Percentiles rank a stretch among this genome's conserved stretches.
Evolutionary conservation across 2,797 vertebrate genomes (phyloP).

Genomic region (Acanthopagrus latus): DNA sequence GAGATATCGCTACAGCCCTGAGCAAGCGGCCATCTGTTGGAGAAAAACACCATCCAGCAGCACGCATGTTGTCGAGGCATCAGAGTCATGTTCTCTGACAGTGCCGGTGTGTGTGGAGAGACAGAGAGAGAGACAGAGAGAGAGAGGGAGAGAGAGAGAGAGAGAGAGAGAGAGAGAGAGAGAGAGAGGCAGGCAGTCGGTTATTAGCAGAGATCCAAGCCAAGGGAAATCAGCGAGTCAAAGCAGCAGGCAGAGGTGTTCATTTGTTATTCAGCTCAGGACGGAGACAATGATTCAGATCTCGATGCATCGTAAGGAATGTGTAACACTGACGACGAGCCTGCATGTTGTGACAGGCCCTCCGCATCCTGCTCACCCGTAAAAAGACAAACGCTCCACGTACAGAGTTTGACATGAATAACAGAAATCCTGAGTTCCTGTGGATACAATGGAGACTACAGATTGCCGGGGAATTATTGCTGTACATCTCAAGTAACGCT

Average conservation of each 20-base stretch:
- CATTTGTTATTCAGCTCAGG: constrained; percentile 56
- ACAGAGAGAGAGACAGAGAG: too few relatives aligned
- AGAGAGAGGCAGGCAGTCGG: constrained; percentile 20
- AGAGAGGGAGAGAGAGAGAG: too few relatives aligned
- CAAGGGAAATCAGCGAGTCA: constrained; percentile 57
- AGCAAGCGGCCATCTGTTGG: constrained; percentile 71
- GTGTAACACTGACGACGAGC: constrained; percentile 38
- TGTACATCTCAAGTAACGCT: constrained; percentile 16
- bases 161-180: too few relatives aligned
- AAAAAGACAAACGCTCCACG: constrained; percentile 12
- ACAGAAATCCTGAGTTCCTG: constrained; percentile 24
- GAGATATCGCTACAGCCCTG: constrained; percentile 54
- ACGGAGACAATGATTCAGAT: constrained; percentile 52
- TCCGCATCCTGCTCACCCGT: constrained; percentile 24
- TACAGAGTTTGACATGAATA: constrained; percentile 29
- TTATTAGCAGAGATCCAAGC: constrained; percentile 50
- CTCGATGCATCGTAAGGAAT: constrained; percentile 29
- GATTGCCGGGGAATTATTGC: constrained; percentile 13
- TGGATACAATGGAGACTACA: constrained; percentile 2
- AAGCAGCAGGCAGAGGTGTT: constrained; percentile 53
- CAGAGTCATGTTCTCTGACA: constrained; percentile 56
- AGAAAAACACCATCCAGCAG: constrained; percentile 55
- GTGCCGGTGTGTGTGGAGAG: constrained; percentile 22
- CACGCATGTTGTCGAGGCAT: constrained; percentile 51
- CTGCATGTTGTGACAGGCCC: constrained; percentile 40